Conservation (phyloP, 2,797 vertebrate species). For the Naso thynnoides region DNA sequence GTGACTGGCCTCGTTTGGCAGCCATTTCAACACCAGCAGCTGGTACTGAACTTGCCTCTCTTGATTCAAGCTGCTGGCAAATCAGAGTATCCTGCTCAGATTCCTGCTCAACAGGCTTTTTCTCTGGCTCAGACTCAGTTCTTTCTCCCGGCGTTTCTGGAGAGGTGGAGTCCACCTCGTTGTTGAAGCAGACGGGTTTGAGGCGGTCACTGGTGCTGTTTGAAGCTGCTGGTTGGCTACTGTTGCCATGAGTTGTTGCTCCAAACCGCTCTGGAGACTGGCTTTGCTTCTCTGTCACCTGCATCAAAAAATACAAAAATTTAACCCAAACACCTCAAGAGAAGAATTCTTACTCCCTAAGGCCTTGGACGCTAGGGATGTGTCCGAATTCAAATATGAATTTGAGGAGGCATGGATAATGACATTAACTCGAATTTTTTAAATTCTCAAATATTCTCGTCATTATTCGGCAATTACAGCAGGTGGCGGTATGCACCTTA, state of each 20-base stretch:
- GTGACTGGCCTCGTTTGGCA: constrained; percentile 23
- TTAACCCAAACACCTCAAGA: not conserved
- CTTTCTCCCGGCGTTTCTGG: constrained; percentile 37
- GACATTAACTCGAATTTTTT: too few species aligned
- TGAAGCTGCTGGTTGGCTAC: constrained; percentile 38
- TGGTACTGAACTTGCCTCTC: constrained; percentile 8
- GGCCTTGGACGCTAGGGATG: too few species aligned
- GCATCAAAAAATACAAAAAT: constrained; percentile 12
- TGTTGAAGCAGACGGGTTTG: constrained; percentile 27
- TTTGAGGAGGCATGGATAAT: too few species aligned
- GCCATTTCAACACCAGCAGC: not conserved
- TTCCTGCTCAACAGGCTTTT: constrained; percentile 40
- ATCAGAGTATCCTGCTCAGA: constrained; percentile 36
- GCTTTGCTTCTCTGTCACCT: constrained; percentile 66
- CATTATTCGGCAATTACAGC: too few species aligned
- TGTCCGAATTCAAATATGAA: too few species aligned
- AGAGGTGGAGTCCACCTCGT: constrained; percentile 8
- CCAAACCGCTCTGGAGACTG: constrained; percentile 43
- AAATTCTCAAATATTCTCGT: too few species aligned
- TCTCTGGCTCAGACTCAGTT: constrained; percentile 48
- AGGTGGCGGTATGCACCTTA: too few species aligned
- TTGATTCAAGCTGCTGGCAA: constrained; percentile 34
- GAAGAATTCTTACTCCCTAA: not conserved
- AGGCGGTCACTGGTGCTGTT: constrained; percentile 32
- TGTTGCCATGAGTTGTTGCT: constrained; percentile 23